These are phyloP conservation scores for Eupithecia inturbata DNA, from an alignment of 2,888 invertebrate genomes.

Conservation along the genomic window DNA sequence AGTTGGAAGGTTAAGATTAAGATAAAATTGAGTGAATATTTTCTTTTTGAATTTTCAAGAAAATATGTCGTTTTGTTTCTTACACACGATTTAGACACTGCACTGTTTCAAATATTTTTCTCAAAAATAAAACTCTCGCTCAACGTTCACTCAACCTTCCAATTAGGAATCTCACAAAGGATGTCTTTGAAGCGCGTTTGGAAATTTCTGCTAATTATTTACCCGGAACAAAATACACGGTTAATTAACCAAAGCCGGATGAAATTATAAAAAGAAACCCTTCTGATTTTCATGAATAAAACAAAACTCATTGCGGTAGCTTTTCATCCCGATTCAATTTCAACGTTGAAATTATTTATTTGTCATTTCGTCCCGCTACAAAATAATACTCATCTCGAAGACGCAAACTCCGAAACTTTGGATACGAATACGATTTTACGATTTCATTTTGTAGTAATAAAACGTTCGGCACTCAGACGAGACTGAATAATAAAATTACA, in stretches of 20 bases:
- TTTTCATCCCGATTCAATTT: background rate
- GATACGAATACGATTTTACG: constrained; percentile 33
- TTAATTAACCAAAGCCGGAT: background rate
- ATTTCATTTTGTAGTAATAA: constrained; percentile 38
- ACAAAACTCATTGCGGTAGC: constrained; percentile 5
- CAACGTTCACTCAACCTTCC: background rate
- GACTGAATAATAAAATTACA: constrained; percentile 31
- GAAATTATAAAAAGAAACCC: background rate
- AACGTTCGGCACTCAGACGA: constrained; percentile 31
- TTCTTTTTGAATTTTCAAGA: background rate
- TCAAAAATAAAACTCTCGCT: background rate
- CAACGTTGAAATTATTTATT: constrained; percentile 12
- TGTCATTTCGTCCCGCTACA: constrained; percentile 8
- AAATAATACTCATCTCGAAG: constrained; percentile 27
- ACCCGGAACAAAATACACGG: background rate
- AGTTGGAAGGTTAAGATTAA: background rate
- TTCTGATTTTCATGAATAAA: background rate
- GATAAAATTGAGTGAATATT: background rate
- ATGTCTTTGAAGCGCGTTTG: background rate
- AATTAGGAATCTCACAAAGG: background rate
- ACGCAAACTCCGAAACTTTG: constrained; percentile 28
- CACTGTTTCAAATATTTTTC: background rate
- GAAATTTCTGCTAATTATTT: background rate
- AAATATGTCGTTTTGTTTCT: background rate
- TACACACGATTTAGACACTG: background rate